Evolutionary conservation across 2,113 vertebrate species (phyloP).

Genomic region (Excalfactoria chinensis): DNA sequence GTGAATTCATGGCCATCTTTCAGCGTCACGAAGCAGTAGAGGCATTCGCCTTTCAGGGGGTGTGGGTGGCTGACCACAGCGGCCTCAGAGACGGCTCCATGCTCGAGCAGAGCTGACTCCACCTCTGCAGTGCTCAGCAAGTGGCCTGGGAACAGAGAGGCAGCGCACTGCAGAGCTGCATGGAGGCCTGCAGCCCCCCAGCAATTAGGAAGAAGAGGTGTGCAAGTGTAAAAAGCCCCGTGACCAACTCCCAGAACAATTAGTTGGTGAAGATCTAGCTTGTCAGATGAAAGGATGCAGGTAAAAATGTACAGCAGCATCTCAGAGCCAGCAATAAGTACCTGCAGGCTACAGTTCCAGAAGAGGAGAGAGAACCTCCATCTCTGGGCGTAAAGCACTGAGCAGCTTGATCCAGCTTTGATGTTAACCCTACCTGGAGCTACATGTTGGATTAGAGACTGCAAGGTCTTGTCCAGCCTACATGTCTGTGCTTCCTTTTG

Average conservation of each 20-base stretch:
- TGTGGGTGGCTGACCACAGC: conserved; percentile 93
- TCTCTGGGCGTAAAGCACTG: not conserved
- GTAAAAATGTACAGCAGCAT: not conserved
- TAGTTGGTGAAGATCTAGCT: not conserved
- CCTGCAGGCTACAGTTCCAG: not conserved
- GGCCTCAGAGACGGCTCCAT: conserved; percentile 85
- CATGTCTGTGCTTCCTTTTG: not conserved
- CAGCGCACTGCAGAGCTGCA: not conserved
- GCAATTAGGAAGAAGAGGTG: not conserved
- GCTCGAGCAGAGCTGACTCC: conserved; percentile 93
- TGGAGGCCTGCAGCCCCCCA: not conserved
- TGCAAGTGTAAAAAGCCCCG: not conserved
- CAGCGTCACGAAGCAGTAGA: conserved; percentile 97
- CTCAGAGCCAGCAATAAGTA: not conserved
- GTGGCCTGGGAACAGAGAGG: conserved; percentile 83
- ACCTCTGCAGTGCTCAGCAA: conserved; percentile 94
- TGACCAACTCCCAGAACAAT: not conserved
- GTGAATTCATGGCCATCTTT: conserved; percentile 84
- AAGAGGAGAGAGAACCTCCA: not conserved
- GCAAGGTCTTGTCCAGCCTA: not conserved
- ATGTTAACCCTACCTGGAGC: not conserved
- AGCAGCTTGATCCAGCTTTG: not conserved
- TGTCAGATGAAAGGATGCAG: not conserved
- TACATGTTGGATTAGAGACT: not conserved
- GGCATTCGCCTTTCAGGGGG: conserved; percentile 92